Evolutionary conservation across 2,888 invertebrate genomes (phyloP).

Genomic region (Pollenia griseotomentosa): DNA sequence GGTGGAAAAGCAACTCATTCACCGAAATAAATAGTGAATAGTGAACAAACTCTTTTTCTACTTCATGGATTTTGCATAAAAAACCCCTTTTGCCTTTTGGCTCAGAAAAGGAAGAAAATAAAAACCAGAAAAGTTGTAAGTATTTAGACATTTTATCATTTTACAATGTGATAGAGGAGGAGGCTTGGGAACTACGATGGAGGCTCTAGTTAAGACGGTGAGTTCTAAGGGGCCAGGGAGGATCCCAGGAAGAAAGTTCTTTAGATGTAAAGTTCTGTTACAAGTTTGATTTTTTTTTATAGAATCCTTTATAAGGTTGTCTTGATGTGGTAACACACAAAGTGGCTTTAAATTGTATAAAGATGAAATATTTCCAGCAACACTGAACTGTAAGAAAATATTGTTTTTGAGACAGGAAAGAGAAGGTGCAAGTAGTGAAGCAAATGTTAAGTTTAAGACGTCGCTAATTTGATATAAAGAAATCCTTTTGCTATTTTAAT

Average conservation of each 20-base stretch:
- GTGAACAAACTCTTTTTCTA: conserved; percentile 74
- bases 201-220: conserved; percentile 1
- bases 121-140: conserved; percentile 58
- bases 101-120: neutral
- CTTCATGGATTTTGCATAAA: conserved; percentile 77
- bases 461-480: conserved; percentile 74
- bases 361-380: conserved; percentile 38
- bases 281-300: neutral
- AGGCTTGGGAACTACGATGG: neutral
- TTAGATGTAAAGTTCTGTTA: conserved; percentile 42
- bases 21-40: conserved; percentile 39
- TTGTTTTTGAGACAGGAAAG: neutral
- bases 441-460: conserved; percentile 51
- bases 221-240: neutral
- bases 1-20: neutral
- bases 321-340: conserved; percentile 72
- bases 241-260: conserved; percentile 55
- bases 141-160: conserved; percentile 71
- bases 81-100: conserved; percentile 56
- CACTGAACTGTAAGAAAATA: neutral
- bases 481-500: conserved; percentile 7
- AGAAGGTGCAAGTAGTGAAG: conserved; percentile 24
- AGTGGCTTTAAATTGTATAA: conserved; percentile 69
- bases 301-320: conserved; percentile 48
- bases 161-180: conserved; percentile 28